phyloP scores from a whole-genome alignment of 2,888 invertebrate species.

The Drosophila koepferae region DNA sequence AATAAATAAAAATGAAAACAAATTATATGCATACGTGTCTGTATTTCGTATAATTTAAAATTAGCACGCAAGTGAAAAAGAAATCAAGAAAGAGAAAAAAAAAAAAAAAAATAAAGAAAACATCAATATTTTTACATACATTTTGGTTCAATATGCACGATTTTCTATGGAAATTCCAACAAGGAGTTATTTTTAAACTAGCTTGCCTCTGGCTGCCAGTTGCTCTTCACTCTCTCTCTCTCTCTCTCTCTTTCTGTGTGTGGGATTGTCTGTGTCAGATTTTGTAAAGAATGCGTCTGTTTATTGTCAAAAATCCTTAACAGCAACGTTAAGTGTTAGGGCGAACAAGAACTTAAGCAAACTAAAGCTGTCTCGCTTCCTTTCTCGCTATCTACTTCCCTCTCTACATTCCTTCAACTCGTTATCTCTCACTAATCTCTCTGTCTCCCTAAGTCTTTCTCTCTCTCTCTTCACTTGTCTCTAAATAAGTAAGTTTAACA shows the following conservation, averaged over 20 bases:
- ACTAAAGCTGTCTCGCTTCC: background rate
- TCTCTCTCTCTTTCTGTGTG: background rate
- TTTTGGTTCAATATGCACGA: slow-evolving; percentile 63
- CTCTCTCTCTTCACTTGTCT: background rate
- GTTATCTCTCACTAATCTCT: background rate
- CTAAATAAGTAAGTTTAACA: too few species aligned
- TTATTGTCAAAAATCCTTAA: slow-evolving; percentile 76
- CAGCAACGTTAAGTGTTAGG: slow-evolving; percentile 24
- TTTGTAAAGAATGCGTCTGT: slow-evolving; percentile 54
- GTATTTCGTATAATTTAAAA: slow-evolving; percentile 57
- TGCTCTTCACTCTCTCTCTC: background rate
- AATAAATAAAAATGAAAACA: background rate
- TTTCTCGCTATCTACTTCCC: background rate
- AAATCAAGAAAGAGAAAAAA: slow-evolving; percentile 47
- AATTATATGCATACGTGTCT: background rate
- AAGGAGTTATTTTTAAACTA: slow-evolving; percentile 81
- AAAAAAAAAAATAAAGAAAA: slow-evolving; percentile 43
- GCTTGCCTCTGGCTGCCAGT: background rate
- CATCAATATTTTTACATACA: slow-evolving; percentile 77
- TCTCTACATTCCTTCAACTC: background rate
- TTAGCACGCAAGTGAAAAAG: slow-evolving; percentile 70
- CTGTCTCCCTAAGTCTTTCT: background rate
- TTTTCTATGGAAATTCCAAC: slow-evolving; percentile 68
- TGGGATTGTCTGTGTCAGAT: too few species aligned
- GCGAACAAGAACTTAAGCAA: slow-evolving; percentile 16